These are phyloP conservation scores for Clostera curtula DNA, from an alignment of 2,888 invertebrate species.

Conservation along the genomic window DNA sequence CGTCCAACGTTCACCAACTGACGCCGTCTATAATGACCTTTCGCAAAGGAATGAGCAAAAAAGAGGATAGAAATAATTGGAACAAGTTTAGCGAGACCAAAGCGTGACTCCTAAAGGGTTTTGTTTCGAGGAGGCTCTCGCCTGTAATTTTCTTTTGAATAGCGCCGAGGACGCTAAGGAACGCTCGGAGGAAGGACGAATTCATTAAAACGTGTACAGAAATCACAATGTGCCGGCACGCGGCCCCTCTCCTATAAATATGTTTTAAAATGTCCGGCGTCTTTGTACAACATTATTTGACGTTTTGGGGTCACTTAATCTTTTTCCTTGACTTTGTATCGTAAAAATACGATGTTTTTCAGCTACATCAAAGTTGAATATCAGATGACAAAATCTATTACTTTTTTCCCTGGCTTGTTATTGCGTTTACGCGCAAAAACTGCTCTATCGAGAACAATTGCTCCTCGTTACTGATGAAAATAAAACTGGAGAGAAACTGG, in stretches of 20 bases:
- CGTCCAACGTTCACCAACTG: slow-evolving; percentile 61
- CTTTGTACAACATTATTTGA: slow-evolving; percentile 9
- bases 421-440: not conserved
- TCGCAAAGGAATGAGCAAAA: slow-evolving; percentile 54
- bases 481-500: not conserved
- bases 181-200: slow-evolving; percentile 56
- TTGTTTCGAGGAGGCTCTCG: slow-evolving; percentile 60
- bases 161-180: slow-evolving; percentile 52
- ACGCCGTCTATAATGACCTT: slow-evolving; percentile 61
- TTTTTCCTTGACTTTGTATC: too few relatives aligned
- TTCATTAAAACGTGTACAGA: slow-evolving; percentile 65
- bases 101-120: slow-evolving; percentile 66
- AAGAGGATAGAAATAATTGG: slow-evolving; percentile 61
- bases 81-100: slow-evolving; percentile 59
- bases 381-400: not conserved
- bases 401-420: not conserved
- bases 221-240: slow-evolving; percentile 52
- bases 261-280: slow-evolving; percentile 38
- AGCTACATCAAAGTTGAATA: too few relatives aligned
- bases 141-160: slow-evolving; percentile 68
- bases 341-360: too few relatives aligned
- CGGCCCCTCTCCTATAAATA: slow-evolving; percentile 45
- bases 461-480: not conserved
- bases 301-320: not conserved
- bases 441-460: not conserved